Evolutionary conservation across 2,888 invertebrate genomes (phyloP).

Genomic region (Pegoplata infirma): DNA sequence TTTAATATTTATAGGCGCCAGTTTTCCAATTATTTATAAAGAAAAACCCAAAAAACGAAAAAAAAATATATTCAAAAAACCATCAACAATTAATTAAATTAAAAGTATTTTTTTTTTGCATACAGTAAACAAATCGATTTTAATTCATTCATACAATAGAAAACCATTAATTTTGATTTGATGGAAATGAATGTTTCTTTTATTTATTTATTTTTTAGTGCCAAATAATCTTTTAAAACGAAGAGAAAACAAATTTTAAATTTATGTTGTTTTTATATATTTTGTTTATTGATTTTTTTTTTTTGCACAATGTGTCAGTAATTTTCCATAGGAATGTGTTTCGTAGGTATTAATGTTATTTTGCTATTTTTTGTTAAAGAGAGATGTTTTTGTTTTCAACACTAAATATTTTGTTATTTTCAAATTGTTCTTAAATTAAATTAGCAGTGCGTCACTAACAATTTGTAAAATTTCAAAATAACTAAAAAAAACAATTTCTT

Average conservation of each 20-base stretch:
- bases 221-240: slow-evolving; percentile 24
- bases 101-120: slow-evolving; percentile 47
- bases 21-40: slow-evolving; percentile 16
- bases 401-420: background rate
- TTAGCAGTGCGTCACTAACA: slow-evolving; percentile 9
- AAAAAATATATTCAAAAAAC: background rate
- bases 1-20: no score
- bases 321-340: slow-evolving; percentile 7
- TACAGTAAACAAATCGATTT: slow-evolving; percentile 51
- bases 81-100: slow-evolving; percentile 50
- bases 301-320: slow-evolving; percentile 27
- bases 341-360: background rate
- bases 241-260: slow-evolving; percentile 13
- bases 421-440: background rate
- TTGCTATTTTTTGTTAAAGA: background rate
- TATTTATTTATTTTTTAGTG: background rate
- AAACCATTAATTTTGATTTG: slow-evolving; percentile 45
- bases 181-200: slow-evolving; percentile 36
- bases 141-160: slow-evolving; percentile 39
- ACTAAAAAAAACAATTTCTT: background rate
- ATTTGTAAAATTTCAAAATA: slow-evolving; percentile 5
- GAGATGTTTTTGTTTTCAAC: background rate
- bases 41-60: background rate
- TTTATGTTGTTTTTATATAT: background rate
- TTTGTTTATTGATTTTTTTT: no score